Percentiles rank a stretch among this genome's conserved stretches.
Conservation (phyloP, 2,888 invertebrate genomes). For the Syritta pipiens region DNA sequence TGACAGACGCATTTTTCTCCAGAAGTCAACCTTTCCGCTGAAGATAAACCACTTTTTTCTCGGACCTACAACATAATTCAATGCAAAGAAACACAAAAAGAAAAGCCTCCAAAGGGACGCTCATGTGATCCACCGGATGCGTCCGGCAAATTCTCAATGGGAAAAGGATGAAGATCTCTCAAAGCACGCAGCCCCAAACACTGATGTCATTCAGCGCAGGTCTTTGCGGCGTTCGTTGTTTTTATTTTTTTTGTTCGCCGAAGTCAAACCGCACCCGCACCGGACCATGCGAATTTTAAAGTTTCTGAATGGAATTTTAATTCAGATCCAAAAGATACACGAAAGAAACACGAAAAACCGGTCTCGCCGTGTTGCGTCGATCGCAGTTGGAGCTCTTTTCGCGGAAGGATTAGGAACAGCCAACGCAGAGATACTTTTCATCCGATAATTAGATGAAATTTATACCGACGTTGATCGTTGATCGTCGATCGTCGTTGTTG, state of each 20-base stretch:
- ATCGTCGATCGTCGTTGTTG: constrained; percentile 11
- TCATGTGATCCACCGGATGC: constrained; percentile 57
- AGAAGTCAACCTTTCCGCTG: not conserved
- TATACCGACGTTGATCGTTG: no score
- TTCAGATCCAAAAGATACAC: no score
- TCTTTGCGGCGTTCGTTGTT: not conserved
- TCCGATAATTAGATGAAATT: constrained; percentile 54
- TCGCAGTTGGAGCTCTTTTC: constrained; percentile 36
- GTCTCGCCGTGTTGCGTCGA: constrained; percentile 27
- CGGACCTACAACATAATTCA: constrained; percentile 23
- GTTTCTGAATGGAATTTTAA: constrained; percentile 67
- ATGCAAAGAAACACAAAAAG: no score
- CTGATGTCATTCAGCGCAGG: constrained; percentile 63
- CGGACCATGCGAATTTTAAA: constrained; percentile 40
- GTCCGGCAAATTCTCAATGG: constrained; percentile 62
- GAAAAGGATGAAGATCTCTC: constrained; percentile 55
- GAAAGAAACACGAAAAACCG: constrained; percentile 59
- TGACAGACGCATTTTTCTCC: no score
- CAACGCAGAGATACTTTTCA: constrained; percentile 13
- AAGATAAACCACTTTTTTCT: constrained; percentile 6
- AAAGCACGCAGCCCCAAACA: constrained; percentile 12
- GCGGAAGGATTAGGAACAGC: constrained; percentile 36
- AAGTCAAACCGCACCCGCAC: constrained; percentile 19
- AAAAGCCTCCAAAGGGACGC: no score
- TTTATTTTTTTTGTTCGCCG: no score